These are phyloP conservation scores for Etia nguti DNA, from an alignment of 2,113 vertebrate species.

Conservation along the genomic window DNA sequence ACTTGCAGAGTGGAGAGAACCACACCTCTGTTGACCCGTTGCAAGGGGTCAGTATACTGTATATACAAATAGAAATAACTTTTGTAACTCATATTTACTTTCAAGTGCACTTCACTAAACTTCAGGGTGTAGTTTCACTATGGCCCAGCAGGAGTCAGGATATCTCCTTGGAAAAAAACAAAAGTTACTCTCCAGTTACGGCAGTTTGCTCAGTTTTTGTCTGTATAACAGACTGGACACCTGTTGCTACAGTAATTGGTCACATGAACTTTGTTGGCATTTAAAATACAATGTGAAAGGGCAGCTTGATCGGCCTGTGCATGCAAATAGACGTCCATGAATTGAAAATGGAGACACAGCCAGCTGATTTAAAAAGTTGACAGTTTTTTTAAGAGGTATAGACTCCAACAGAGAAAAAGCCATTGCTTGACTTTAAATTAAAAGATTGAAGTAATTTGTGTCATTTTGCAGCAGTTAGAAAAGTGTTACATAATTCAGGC, in stretches of 20 bases:
- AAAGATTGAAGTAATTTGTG: neutral
- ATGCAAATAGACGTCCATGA: neutral
- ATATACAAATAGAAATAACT: neutral
- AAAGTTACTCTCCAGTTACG: neutral
- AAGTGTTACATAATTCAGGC: neutral
- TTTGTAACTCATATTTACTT: neutral
- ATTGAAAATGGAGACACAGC: neutral
- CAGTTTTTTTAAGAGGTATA: neutral
- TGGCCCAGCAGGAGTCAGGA: conserved; percentile 54
- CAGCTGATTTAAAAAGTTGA: neutral
- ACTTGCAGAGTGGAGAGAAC: conserved; percentile 89
- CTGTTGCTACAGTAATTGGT: neutral
- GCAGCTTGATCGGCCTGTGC: neutral
- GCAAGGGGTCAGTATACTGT: conserved; percentile 79
- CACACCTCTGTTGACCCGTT: conserved; percentile 90
- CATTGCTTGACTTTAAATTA: neutral
- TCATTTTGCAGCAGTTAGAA: neutral
- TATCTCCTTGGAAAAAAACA: neutral
- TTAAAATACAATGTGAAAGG: neutral
- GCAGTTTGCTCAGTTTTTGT: neutral
- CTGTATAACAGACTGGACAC: neutral
- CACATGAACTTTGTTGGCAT: neutral
- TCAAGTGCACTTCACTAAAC: neutral
- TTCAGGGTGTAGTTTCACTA: conserved; percentile 7
- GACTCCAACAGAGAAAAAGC: neutral